Evolutionary conservation across 2,797 vertebrate species (phyloP).

Genomic region (Hemitrygon akajei): DNA sequence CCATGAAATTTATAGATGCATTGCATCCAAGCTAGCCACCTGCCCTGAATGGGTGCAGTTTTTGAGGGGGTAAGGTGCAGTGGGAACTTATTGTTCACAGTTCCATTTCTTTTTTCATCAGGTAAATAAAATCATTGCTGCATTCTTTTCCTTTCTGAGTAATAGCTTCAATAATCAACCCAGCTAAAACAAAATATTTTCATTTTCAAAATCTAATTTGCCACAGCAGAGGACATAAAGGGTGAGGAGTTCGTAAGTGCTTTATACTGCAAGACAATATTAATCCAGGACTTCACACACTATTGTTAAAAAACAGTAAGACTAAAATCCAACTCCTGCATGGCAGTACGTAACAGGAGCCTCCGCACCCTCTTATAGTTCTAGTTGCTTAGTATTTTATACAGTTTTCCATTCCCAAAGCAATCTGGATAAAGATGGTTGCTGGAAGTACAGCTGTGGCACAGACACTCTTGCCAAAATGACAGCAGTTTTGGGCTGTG

Average conservation of each 20-base stretch:
- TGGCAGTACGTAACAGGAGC: not conserved
- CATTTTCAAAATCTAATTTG: constrained; percentile 7
- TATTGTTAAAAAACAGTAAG: not conserved
- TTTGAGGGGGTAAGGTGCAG: too few relatives aligned
- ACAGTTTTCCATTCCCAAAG: not conserved
- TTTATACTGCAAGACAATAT: not conserved
- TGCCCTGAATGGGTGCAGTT: not conserved
- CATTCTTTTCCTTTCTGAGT: not conserved
- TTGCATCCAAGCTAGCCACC: not conserved
- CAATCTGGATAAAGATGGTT: not conserved
- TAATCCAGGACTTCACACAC: not conserved
- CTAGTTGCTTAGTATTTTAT: not conserved
- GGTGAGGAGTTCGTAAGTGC: not conserved
- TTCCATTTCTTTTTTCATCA: not conserved
- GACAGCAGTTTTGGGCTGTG: not conserved
- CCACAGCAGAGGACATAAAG: not conserved
- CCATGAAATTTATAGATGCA: not conserved
- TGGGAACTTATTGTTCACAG: not conserved
- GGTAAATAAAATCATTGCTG: not conserved
- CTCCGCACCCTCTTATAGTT: not conserved
- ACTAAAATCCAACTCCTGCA: not conserved
- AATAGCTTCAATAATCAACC: not conserved
- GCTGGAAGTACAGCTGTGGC: not conserved
- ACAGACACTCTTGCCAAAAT: not conserved
- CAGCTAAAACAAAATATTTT: not conserved